Evolutionary conservation across 2,113 vertebrate species (phyloP).

Genomic region (Rhinopithecus roxellana): DNA sequence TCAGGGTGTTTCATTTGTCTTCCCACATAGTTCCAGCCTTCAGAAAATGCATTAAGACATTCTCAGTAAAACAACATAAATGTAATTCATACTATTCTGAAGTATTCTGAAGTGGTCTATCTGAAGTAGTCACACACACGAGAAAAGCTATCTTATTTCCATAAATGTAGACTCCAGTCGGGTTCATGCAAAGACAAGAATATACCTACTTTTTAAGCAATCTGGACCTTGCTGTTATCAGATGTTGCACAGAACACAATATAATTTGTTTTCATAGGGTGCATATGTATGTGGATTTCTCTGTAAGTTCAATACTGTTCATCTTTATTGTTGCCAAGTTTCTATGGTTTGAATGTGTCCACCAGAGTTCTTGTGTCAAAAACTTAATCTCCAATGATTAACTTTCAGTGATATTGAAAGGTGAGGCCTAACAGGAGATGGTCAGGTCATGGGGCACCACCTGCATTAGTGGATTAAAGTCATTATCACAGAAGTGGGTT

Average conservation of each 20-base stretch:
- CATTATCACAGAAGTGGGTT: not conserved
- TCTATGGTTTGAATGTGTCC: not conserved
- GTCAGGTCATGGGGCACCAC: not conserved
- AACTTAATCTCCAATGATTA: not conserved
- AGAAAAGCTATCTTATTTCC: not conserved
- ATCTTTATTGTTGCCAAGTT: not conserved
- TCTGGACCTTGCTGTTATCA: not conserved
- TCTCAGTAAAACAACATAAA: not conserved
- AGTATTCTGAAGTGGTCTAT: not conserved
- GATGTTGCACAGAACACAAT: not conserved
- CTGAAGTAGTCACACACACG: not conserved
- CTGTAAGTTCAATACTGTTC: not conserved
- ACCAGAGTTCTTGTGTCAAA: not conserved
- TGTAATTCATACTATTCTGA: not conserved
- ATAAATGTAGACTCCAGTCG: not conserved
- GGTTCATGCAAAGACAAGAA: not conserved
- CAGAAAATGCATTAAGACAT: not conserved
- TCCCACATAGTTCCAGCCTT: not conserved
- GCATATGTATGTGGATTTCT: not conserved
- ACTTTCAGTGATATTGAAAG: not conserved
- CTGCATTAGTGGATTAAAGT: not conserved
- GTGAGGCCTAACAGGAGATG: not conserved
- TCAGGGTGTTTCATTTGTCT: not conserved
- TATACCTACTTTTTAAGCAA: not conserved
- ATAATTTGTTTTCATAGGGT: not conserved